A percentile compares a stretch with the other conserved stretches of the same genome.
Conservation (phyloP, 92 coral and sea anemone genomes). For the Porites rus region DNA sequence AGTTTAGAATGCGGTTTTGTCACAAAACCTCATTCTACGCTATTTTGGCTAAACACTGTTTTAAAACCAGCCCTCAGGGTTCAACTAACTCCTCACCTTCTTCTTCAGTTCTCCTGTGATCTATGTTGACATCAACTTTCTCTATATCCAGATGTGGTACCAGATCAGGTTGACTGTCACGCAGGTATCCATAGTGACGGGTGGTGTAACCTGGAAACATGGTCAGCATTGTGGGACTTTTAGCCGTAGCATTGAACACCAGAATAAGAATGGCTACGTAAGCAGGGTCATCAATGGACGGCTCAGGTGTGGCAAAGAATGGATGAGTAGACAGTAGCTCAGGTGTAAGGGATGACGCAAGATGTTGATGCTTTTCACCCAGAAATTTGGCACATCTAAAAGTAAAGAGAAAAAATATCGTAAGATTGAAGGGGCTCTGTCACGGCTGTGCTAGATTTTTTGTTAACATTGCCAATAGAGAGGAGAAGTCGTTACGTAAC, state of each 20-base stretch:
- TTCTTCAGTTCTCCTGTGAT: slow-evolving; percentile 11
- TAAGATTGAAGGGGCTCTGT: too few relatives aligned
- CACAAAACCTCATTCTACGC: too few relatives aligned
- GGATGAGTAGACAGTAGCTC: slow-evolving; percentile 98
- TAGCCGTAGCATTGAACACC: slow-evolving; percentile 94
- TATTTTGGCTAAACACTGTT: too few relatives aligned
- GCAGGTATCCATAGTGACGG: slow-evolving; percentile 88
- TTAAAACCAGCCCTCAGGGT: too few relatives aligned
- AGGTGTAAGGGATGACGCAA: slow-evolving; percentile 94
- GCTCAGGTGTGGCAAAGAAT: slow-evolving; percentile 96
- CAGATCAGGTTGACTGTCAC: slow-evolving; percentile 92
- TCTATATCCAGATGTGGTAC: slow-evolving; percentile 87
- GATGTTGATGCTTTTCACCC: slow-evolving; percentile 91
- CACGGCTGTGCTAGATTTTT: too few relatives aligned
- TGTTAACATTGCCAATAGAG: too few relatives aligned
- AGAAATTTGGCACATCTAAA: slow-evolving; percentile 88
- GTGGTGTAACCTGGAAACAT: slow-evolving; percentile 95
- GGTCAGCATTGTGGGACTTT: slow-evolving; percentile 87
- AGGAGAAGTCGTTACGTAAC: too few relatives aligned
- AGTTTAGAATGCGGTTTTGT: too few relatives aligned
- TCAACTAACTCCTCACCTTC: slow-evolving; percentile 42
- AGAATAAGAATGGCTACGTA: slow-evolving; percentile 94
- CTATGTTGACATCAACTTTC: slow-evolving; percentile 31
- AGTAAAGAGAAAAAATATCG: neutral
- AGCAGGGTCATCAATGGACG: slow-evolving; percentile 97